phyloP scores from a whole-genome alignment of 2,113 vertebrate genomes.

The Manacus vitellinus region DNA sequence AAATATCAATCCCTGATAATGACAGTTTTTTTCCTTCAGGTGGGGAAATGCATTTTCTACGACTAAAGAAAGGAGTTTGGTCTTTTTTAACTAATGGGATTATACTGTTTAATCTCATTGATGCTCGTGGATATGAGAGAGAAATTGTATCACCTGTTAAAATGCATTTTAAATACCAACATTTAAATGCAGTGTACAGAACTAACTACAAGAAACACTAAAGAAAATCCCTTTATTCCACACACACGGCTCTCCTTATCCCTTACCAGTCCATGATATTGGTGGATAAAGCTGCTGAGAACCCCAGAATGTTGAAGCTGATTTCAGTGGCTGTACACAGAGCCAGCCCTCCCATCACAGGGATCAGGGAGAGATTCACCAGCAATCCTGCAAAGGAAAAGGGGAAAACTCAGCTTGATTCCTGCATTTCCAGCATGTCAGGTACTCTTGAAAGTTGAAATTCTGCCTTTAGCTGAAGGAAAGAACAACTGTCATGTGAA shows the following conservation, averaged over 20 bases:
- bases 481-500: neutral
- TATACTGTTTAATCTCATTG: neutral
- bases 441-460: neutral
- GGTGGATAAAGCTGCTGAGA: slow-evolving; percentile 92
- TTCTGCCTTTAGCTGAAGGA: neutral
- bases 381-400: slow-evolving; percentile 80
- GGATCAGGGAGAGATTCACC: slow-evolving; percentile 92
- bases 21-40: neutral
- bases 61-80: neutral
- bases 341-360: slow-evolving; percentile 90
- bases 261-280: slow-evolving; percentile 98
- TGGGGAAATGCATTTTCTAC: neutral
- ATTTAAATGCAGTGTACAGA: neutral
- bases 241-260: fast-evolving
- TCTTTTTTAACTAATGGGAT: neutral
- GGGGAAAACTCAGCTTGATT: neutral
- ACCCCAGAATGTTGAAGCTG: slow-evolving; percentile 94
- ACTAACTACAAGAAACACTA: fast-evolving
- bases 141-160: neutral
- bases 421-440: neutral
- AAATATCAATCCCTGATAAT: neutral
- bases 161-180: neutral
- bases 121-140: neutral
- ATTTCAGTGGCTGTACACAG: slow-evolving; percentile 92
- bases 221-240: neutral